Conservation (phyloP, 2,113 vertebrate species). For the Psophia crepitans region DNA sequence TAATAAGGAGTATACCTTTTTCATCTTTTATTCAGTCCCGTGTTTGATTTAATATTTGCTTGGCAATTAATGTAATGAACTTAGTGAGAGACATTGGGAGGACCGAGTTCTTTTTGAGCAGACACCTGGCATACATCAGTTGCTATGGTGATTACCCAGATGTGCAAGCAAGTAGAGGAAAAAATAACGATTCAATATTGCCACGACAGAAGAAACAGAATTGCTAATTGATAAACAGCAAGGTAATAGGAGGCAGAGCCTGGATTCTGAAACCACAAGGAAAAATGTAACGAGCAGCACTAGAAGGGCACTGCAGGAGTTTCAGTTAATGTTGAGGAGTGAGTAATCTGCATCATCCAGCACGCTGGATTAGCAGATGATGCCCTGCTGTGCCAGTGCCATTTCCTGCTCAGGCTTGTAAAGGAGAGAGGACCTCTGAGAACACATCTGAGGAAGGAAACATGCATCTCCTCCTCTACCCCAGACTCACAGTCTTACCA, state of each 20-base stretch:
- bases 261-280: background rate
- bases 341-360: background rate
- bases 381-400: background rate
- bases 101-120: background rate
- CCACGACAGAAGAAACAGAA: background rate
- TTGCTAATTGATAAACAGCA: slow-evolving; percentile 39
- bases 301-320: background rate
- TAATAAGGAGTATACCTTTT: background rate
- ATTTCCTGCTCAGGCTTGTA: background rate
- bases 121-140: slow-evolving; percentile 57
- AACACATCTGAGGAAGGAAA: background rate
- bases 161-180: slow-evolving; percentile 49
- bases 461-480: background rate
- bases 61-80: slow-evolving; percentile 49
- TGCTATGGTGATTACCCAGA: slow-evolving; percentile 62
- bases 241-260: background rate
- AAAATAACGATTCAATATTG: slow-evolving; percentile 41
- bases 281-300: background rate
- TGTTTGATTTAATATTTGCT: slow-evolving; percentile 37
- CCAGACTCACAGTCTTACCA: background rate
- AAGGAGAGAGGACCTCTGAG: background rate
- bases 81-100: background rate
- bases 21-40: background rate
- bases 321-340: background rate
- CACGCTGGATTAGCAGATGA: background rate